Percentiles rank a stretch among this genome's conserved stretches.
Conservation (phyloP, 1,140 invertebrate species). For the Rhagoletis pomonella region DNA sequence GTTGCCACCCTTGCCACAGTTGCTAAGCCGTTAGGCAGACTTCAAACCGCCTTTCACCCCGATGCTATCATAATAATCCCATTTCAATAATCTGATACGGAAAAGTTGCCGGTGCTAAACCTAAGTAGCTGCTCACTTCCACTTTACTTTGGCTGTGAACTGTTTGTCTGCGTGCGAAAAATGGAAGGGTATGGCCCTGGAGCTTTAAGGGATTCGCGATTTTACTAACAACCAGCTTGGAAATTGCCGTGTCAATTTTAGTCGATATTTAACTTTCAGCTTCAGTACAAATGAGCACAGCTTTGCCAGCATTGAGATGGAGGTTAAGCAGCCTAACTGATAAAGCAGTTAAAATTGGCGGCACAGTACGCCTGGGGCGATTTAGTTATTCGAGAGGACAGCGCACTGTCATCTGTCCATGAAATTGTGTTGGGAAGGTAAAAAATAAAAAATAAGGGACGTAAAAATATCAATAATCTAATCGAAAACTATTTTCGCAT, state of each 20-base stretch:
- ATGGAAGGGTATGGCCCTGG: neutral
- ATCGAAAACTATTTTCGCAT: too few relatives aligned
- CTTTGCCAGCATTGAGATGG: neutral
- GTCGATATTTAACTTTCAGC: neutral
- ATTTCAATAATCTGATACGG: constrained; percentile 53
- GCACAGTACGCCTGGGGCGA: neutral
- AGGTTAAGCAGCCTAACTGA: neutral
- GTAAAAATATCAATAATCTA: too few relatives aligned
- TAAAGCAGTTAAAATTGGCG: neutral
- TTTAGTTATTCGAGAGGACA: neutral
- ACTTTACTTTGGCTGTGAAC: neutral
- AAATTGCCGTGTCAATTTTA: neutral
- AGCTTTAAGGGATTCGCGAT: neutral
- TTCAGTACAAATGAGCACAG: too few relatives aligned
- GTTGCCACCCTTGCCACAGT: neutral
- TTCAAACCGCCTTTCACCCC: constrained; percentile 8
- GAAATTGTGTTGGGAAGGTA: too few relatives aligned
- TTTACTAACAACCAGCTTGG: neutral
- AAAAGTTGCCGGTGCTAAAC: neutral
- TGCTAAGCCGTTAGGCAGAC: neutral
- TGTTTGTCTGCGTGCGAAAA: neutral
- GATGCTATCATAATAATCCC: constrained; percentile 52
- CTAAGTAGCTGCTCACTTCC: constrained; percentile 18
- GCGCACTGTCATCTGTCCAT: too few relatives aligned
- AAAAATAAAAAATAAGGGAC: too few relatives aligned